Evolutionary conservation across 2,888 invertebrate species (phyloP).

Genomic region (Cephonodes hylas): DNA sequence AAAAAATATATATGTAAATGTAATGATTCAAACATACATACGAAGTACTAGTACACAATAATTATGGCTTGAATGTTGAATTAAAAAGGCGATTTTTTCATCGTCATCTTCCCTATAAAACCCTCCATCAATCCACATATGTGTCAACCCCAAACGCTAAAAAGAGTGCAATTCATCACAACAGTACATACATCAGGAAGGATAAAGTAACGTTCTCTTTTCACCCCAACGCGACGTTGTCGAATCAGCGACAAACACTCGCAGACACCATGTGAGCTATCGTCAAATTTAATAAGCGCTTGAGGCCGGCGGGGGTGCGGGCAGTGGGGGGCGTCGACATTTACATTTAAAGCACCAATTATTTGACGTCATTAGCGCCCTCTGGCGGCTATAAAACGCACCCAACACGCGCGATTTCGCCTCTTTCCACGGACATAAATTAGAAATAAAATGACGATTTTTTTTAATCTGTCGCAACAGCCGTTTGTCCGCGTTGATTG

Average conservation of each 20-base stretch:
- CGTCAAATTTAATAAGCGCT: conserved; percentile 73
- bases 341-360: conserved; percentile 81
- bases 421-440: conserved; percentile 69
- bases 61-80: no score
- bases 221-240: not conserved
- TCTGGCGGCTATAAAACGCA: conserved; percentile 76
- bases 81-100: no score
- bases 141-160: not conserved
- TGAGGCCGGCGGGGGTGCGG: conserved; percentile 19
- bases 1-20: no score
- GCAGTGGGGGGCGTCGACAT: conserved; percentile 67
- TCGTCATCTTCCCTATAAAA: not conserved
- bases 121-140: not conserved
- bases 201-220: not conserved
- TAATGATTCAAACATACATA: no score
- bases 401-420: conserved; percentile 63
- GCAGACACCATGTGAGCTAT: conserved; percentile 41
- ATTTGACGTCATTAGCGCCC: conserved; percentile 80
- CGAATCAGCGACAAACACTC: conserved; percentile 18
- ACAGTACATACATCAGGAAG: not conserved
- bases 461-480: conserved; percentile 53
- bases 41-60: no score
- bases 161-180: not conserved
- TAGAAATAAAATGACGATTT: conserved; percentile 68
- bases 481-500: conserved; percentile 32